Evolutionary conservation across 2,888 invertebrate genomes (phyloP).

Genomic region (Pinctada fucata): DNA sequence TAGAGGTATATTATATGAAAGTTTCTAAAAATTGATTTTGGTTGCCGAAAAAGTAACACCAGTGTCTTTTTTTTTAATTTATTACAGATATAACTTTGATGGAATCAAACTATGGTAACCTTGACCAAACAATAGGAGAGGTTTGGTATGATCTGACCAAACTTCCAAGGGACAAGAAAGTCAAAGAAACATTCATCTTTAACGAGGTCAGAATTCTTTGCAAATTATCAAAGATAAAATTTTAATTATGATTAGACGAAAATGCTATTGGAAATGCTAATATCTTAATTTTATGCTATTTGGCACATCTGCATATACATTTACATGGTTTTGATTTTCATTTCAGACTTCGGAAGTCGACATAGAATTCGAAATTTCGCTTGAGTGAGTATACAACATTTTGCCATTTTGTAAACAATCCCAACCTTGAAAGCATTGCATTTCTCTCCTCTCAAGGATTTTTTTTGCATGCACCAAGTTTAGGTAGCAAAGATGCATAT

Average conservation of each 20-base stretch:
- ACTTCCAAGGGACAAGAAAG: constrained; percentile 56
- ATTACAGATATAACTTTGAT: constrained; percentile 75
- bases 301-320: not conserved
- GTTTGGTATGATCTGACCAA: constrained; percentile 59
- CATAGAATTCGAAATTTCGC: constrained; percentile 59
- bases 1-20: too few species aligned
- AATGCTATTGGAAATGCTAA: not conserved
- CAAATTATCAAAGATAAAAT: too few species aligned
- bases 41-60: too few species aligned
- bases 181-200: constrained; percentile 64
- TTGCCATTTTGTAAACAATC: too few species aligned
- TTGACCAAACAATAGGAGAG: constrained; percentile 73
- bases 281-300: constrained; percentile 8
- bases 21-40: too few species aligned
- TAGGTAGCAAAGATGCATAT: too few species aligned
- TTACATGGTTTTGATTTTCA: constrained; percentile 1
- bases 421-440: too few species aligned
- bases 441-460: too few species aligned
- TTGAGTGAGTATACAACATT: constrained; percentile 65
- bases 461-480: too few species aligned
- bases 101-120: constrained; percentile 75
- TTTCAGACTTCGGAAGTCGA: constrained; percentile 64
- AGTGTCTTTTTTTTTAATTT: too few species aligned
- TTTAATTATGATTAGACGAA: too few species aligned
- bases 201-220: constrained; percentile 55